Conservation (phyloP, 2,888 invertebrate species). For the Drosophila picticornis region DNA sequence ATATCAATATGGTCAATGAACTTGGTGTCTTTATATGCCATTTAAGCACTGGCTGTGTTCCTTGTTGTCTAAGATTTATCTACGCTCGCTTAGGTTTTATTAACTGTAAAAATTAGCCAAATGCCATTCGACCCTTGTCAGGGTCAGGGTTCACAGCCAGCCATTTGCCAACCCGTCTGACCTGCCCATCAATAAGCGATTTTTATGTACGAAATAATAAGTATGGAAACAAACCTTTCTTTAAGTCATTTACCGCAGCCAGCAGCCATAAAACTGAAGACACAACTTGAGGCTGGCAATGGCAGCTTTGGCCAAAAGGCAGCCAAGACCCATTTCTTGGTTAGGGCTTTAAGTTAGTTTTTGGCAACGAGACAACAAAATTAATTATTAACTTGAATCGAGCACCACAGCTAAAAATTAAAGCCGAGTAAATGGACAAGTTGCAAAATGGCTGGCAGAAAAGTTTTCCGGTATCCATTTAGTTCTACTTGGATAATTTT, state of each 20-base stretch:
- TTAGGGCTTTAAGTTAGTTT: slow-evolving; percentile 34
- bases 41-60: neutral
- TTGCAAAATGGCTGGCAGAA: slow-evolving; percentile 49
- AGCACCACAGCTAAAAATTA: slow-evolving; percentile 43
- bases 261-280: slow-evolving; percentile 25
- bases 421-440: slow-evolving; percentile 50
- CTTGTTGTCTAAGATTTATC: neutral
- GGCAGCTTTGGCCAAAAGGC: neutral
- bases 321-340: neutral
- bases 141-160: slow-evolving; percentile 25
- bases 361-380: slow-evolving; percentile 38
- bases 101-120: slow-evolving; percentile 40
- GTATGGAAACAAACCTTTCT: slow-evolving; percentile 34
- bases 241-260: slow-evolving; percentile 12
- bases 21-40: neutral
- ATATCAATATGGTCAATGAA: neutral
- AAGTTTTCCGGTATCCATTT: slow-evolving; percentile 67
- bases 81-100: slow-evolving; percentile 25
- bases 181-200: slow-evolving; percentile 31
- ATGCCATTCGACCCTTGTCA: slow-evolving; percentile 47
- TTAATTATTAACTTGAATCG: slow-evolving; percentile 61
- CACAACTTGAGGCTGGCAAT: slow-evolving; percentile 4
- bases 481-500: slow-evolving; percentile 48
- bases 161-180: slow-evolving; percentile 25
- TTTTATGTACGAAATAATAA: slow-evolving; percentile 49